These are phyloP conservation scores for Macroramphosus scolopax DNA, from an alignment of 2,797 vertebrate species.

Conservation along the genomic window DNA sequence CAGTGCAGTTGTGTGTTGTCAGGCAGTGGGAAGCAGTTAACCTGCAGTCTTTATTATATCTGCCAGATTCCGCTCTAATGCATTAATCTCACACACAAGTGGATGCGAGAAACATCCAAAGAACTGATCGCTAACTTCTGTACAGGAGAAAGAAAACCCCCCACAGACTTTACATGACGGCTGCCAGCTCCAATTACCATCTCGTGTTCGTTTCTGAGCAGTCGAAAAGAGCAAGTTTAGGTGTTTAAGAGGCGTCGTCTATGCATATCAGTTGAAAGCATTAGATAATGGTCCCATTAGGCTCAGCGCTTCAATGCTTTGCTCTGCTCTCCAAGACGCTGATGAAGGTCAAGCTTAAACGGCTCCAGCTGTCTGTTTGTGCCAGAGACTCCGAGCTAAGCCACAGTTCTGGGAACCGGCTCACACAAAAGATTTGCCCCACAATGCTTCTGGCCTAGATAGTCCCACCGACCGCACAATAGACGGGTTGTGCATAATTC, in stretches of 20 bases:
- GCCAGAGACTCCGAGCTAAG: conserved; percentile 55
- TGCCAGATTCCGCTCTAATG: neutral
- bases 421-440: conserved; percentile 65
- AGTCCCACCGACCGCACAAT: conserved; percentile 58
- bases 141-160: neutral
- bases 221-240: too few relatives aligned
- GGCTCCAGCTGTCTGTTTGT: conserved; percentile 47
- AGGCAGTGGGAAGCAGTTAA: conserved; percentile 37
- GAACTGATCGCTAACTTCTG: conserved; percentile 1
- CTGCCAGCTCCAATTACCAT: too few relatives aligned
- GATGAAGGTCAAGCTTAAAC: conserved; percentile 75
- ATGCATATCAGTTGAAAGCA: conserved; percentile 52
- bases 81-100: conserved; percentile 2
- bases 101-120: conserved; percentile 4
- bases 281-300: conserved; percentile 61
- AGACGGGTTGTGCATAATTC: conserved; percentile 54
- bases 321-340: conserved; percentile 52
- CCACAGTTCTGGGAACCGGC: conserved; percentile 52
- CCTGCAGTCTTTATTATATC: conserved; percentile 14
- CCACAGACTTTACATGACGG: too few relatives aligned
- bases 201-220: too few relatives aligned
- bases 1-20: conserved; percentile 48
- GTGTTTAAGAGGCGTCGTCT: conserved; percentile 28
- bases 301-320: conserved; percentile 33
- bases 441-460: conserved; percentile 66